phyloP scores from a whole-genome alignment of 2,113 vertebrate species.

The Neotragus pygmaeus region DNA sequence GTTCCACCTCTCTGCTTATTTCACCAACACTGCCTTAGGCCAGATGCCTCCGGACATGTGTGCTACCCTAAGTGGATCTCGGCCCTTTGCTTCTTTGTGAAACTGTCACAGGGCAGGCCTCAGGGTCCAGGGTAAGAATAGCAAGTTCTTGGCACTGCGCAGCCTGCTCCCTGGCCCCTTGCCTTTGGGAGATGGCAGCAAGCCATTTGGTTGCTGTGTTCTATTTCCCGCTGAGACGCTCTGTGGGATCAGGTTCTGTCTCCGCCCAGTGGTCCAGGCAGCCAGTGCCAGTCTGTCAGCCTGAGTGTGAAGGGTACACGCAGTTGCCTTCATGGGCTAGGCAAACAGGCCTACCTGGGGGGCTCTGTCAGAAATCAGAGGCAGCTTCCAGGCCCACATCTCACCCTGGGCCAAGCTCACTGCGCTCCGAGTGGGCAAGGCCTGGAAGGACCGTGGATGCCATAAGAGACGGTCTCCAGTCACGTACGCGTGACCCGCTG shows the following conservation, averaged over 20 bases:
- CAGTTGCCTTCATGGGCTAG: neutral
- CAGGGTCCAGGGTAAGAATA: accelerated
- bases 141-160: neutral
- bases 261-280: neutral
- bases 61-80: neutral
- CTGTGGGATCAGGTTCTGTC: neutral
- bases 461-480: neutral
- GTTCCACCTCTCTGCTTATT: neutral
- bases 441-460: neutral
- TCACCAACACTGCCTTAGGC: neutral
- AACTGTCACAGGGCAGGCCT: neutral
- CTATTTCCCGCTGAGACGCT: accelerated
- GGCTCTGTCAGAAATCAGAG: neutral
- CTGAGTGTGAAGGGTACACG: neutral
- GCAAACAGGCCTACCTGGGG: neutral
- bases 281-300: accelerated
- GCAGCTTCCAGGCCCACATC: neutral
- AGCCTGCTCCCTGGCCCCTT: neutral
- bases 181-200: neutral
- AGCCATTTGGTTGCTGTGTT: neutral
- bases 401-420: neutral
- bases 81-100: neutral
- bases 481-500: neutral
- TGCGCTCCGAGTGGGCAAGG: neutral
- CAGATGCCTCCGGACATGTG: neutral